These are phyloP conservation scores for Xylocampa areola DNA, from an alignment of 2,888 invertebrate genomes.

Conservation along the genomic window DNA sequence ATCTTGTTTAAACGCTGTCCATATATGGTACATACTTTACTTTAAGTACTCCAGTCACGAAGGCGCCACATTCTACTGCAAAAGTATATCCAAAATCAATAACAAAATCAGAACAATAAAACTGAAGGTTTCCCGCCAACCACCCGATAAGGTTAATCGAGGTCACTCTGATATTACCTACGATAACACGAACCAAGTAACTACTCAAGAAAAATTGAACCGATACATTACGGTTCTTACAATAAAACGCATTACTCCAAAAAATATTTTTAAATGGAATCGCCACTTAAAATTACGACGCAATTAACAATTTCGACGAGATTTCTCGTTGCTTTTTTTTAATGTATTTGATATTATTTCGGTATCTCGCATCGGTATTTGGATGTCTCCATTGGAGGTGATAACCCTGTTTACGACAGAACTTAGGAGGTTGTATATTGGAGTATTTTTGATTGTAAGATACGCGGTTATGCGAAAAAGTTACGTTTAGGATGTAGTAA, in stretches of 20 bases:
- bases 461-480: conserved; percentile 12
- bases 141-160: conserved; percentile 66
- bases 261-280: conserved; percentile 47
- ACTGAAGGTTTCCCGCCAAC: conserved; percentile 49
- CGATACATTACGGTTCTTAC: conserved; percentile 48
- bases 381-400: conserved; percentile 59
- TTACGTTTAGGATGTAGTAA: conserved; percentile 26
- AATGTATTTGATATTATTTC: conserved; percentile 50
- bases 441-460: conserved; percentile 38
- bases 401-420: conserved; percentile 43
- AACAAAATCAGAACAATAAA: conserved; percentile 53
- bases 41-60: conserved; percentile 31
- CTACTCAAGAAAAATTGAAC: conserved; percentile 58
- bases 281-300: conserved; percentile 60
- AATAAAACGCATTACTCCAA: conserved; percentile 48
- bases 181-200: conserved; percentile 56
- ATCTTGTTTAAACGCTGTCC: conserved; percentile 31
- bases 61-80: conserved; percentile 30
- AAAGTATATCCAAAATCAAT: conserved; percentile 52
- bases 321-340: conserved; percentile 45
- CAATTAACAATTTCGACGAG: conserved; percentile 55
- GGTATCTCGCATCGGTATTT: conserved; percentile 36
- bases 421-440: conserved; percentile 34
- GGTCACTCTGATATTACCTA: conserved; percentile 61
- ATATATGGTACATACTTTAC: conserved; percentile 27